These are phyloP conservation scores for Egretta garzetta DNA, from an alignment of 2,113 vertebrate genomes.

Conservation along the genomic window DNA sequence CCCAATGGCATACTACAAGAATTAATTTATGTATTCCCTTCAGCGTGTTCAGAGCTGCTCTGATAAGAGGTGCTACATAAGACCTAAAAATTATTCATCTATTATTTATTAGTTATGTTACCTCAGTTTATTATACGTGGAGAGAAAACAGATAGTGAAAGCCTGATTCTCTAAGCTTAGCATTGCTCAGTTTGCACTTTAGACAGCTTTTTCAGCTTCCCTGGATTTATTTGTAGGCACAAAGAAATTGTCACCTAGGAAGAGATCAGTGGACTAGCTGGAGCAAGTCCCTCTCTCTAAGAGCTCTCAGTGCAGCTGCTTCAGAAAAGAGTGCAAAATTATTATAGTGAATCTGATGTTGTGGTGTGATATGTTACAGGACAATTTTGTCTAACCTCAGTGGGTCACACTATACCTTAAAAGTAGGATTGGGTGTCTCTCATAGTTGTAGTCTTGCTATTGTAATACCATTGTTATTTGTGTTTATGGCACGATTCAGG, in stretches of 20 bases:
- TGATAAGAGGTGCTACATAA: neutral
- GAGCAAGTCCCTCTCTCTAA: neutral
- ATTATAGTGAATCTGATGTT: neutral
- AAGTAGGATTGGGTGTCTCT: neutral
- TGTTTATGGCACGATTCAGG: neutral
- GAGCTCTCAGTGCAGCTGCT: neutral
- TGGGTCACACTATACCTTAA: neutral
- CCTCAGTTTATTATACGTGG: neutral
- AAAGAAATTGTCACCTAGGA: neutral
- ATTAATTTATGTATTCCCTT: neutral
- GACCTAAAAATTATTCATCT: neutral
- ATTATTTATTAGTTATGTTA: constrained; percentile 1
- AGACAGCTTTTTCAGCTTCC: constrained; percentile 1
- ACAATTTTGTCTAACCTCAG: neutral
- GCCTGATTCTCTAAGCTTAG: neutral
- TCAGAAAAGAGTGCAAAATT: constrained; percentile 6
- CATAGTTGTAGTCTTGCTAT: neutral
- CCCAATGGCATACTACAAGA: neutral
- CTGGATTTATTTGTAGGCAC: neutral
- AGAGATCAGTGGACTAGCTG: constrained; percentile 1
- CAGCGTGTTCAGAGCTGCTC: neutral
- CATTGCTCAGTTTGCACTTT: neutral
- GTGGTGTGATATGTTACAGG: neutral
- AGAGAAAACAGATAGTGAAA: neutral
- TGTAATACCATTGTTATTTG: neutral